These are phyloP conservation scores for Octomys mimax DNA, from an alignment of 2,797 vertebrate genomes.

Conservation along the genomic window DNA sequence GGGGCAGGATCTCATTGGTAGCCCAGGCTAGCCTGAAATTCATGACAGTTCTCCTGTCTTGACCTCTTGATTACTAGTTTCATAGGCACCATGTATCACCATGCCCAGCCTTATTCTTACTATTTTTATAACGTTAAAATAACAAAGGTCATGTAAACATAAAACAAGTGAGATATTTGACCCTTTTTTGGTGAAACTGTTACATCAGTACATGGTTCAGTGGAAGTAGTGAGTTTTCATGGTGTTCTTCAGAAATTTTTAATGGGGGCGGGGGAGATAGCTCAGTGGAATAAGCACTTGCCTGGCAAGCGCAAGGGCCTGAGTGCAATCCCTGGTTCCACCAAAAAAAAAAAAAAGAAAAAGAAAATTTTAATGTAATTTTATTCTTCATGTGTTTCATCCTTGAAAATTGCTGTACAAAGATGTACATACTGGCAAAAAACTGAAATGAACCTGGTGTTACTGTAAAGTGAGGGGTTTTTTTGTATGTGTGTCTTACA, in stretches of 20 bases:
- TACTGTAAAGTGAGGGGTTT: not conserved
- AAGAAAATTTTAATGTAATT: not conserved
- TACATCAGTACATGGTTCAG: not conserved
- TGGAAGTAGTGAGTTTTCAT: not conserved
- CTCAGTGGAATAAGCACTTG: no score
- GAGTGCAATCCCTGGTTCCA: no score
- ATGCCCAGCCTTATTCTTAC: not conserved
- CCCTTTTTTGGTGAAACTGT: not conserved
- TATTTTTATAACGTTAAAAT: not conserved
- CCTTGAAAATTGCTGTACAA: not conserved
- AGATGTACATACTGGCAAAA: not conserved
- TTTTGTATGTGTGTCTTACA: not conserved
- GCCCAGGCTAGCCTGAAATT: not conserved
- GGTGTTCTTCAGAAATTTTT: not conserved
- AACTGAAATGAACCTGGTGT: not conserved
- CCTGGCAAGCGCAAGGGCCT: no score
- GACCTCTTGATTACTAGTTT: not conserved
- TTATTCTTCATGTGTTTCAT: not conserved
- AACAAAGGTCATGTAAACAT: not conserved
- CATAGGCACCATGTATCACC: not conserved
- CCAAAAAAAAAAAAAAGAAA: no score
- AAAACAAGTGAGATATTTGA: not conserved
- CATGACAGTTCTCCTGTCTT: not conserved
- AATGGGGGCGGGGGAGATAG: not conserved
- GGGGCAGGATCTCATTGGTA: not conserved